Percentiles rank a stretch among this genome's conserved stretches.
These are phyloP conservation scores for Phymanthus crucifer DNA, from an alignment of 92 coral and sea anemone genomes.

Conservation along the genomic window DNA sequence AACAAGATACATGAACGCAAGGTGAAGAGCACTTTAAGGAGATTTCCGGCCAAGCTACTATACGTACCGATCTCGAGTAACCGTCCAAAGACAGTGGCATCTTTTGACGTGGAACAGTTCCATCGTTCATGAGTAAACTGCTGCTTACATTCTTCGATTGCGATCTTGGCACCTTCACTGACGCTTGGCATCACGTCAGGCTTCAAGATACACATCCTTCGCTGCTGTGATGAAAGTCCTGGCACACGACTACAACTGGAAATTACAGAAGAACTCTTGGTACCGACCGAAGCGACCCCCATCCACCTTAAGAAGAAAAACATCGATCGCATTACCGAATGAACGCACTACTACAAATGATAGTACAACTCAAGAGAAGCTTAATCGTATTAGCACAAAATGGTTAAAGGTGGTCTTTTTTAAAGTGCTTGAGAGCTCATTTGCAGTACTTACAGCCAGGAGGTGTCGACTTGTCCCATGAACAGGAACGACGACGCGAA, in stretches of 20 bases:
- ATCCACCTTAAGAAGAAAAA: slow-evolving; percentile 66
- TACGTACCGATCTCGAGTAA: slow-evolving; percentile 75
- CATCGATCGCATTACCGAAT: not conserved
- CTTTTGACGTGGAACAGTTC: slow-evolving; percentile 84
- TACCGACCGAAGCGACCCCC: slow-evolving; percentile 71
- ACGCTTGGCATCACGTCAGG: slow-evolving; percentile 94
- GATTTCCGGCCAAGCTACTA: not conserved
- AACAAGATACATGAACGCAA: not conserved
- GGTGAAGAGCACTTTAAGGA: not conserved
- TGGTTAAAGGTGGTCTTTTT: not conserved
- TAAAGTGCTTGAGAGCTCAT: not conserved
- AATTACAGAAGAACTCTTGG: slow-evolving; percentile 34
- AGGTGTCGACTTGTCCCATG: slow-evolving; percentile 13
- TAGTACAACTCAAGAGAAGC: not conserved
- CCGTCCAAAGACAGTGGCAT: slow-evolving; percentile 85
- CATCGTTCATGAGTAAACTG: slow-evolving; percentile 90
- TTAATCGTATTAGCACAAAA: not conserved
- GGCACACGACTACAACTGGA: slow-evolving; percentile 74
- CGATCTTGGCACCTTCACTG: slow-evolving; percentile 77
- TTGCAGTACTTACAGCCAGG: slow-evolving; percentile 26
- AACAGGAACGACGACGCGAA: slow-evolving; percentile 23
- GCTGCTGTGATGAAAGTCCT: slow-evolving; percentile 82
- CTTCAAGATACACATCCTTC: slow-evolving; percentile 71
- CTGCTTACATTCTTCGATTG: slow-evolving; percentile 82
- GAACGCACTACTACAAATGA: not conserved